Percentiles rank a stretch among this genome's conserved stretches.
phyloP scores from a whole-genome alignment of 1,140 invertebrate genomes.

The Kradibia gibbosae region DNA sequence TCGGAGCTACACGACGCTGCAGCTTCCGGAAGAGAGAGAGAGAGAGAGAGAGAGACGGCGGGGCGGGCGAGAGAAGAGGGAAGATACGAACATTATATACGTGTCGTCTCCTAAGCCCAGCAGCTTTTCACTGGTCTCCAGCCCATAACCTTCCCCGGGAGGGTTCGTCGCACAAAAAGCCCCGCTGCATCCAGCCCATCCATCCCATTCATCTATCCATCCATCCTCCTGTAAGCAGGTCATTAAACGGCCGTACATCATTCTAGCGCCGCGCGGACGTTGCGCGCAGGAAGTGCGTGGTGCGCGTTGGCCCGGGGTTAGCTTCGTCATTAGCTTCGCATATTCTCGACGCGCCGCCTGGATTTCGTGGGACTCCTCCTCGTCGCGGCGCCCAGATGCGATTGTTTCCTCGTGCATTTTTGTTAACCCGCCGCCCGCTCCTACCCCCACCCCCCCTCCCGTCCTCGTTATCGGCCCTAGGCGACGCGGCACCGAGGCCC shows the following conservation, averaged over 20 bases:
- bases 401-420: slow-evolving; percentile 24
- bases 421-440: not conserved
- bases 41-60: not conserved
- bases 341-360: slow-evolving; percentile 46
- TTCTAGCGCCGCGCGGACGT: slow-evolving; percentile 44
- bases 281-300: not conserved
- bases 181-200: no score
- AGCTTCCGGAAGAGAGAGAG: not conserved
- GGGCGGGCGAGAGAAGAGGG: slow-evolving; percentile 9
- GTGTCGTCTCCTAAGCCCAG: slow-evolving; percentile 20
- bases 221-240: slow-evolving; percentile 45
- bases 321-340: slow-evolving; percentile 51
- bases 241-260: slow-evolving; percentile 64
- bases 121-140: slow-evolving; percentile 49
- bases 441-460: no score
- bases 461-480: no score
- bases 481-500: not conserved
- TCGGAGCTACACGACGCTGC: not conserved
- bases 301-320: not conserved
- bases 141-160: slow-evolving; percentile 28
- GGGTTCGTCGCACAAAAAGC: slow-evolving; percentile 28
- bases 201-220: slow-evolving; percentile 25
- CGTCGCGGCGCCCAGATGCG: slow-evolving; percentile 34
- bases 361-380: slow-evolving; percentile 30
- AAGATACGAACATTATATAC: slow-evolving; percentile 8